A percentile compares a stretch with the other conserved stretches of the same genome.
phyloP scores from a whole-genome alignment of 2,113 vertebrate species.

The Laticauda colubrina region DNA sequence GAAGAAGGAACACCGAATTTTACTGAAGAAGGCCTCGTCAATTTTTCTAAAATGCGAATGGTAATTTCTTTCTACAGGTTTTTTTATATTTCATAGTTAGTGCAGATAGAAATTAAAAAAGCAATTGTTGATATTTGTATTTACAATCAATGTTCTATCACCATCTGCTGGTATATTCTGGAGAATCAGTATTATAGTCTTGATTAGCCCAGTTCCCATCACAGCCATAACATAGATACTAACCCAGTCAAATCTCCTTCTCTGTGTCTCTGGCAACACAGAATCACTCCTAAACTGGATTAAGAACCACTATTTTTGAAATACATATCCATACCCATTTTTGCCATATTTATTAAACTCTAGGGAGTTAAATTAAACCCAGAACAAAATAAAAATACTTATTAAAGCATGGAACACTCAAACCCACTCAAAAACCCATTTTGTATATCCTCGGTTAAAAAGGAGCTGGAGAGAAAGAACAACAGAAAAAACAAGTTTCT shows the following conservation, averaged over 20 bases:
- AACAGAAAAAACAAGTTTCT: neutral
- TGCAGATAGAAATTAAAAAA: neutral
- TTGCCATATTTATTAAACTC: neutral
- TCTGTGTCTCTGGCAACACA: neutral
- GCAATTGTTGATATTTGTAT: neutral
- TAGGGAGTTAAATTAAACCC: neutral
- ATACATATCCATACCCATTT: neutral
- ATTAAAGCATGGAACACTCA: neutral
- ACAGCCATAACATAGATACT: neutral
- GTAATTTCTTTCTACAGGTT: conserved; percentile 66
- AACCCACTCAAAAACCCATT: neutral
- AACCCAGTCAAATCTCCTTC: neutral
- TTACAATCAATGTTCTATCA: conserved; percentile 20
- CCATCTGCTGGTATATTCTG: conserved; percentile 38
- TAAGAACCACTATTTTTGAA: neutral
- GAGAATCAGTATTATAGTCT: neutral
- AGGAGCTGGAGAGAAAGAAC: neutral
- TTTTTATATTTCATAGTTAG: neutral
- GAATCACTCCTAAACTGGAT: neutral
- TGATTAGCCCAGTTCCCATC: neutral
- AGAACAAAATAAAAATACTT: neutral
- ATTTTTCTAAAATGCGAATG: conserved; percentile 99
- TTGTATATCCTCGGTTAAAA: neutral
- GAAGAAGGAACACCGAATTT: conserved; percentile 98
- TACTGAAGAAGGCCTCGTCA: conserved; percentile 96